phyloP scores from a whole-genome alignment of 2,888 invertebrate genomes.

The Lamellibrachia satsuma region DNA sequence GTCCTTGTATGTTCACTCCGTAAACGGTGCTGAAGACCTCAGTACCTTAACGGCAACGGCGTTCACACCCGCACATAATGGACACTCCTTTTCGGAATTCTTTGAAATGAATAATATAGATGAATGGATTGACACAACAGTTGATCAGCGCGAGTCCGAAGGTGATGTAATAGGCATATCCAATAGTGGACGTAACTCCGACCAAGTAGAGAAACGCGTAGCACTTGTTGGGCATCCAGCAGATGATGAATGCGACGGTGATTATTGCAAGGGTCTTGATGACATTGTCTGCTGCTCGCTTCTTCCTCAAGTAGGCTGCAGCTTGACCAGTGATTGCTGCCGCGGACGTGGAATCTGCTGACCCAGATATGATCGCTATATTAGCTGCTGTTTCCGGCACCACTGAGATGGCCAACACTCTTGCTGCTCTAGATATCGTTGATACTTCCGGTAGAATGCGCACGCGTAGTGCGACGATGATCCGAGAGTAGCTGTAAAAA shows the following conservation, averaged over 20 bases:
- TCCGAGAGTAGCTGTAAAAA: not conserved
- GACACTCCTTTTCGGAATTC: not conserved
- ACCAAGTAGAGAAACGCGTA: not conserved
- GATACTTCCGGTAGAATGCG: not conserved
- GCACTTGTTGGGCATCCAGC: conserved; percentile 23
- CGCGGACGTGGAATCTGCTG: too few species aligned
- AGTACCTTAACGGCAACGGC: not conserved
- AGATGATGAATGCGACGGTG: not conserved
- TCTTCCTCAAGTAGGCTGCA: not conserved
- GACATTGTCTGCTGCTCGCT: not conserved
- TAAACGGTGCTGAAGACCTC: too few species aligned
- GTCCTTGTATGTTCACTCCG: too few species aligned
- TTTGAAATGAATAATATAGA: not conserved
- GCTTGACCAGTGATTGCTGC: not conserved
- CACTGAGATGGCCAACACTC: not conserved
- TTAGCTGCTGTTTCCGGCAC: too few species aligned
- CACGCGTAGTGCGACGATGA: not conserved
- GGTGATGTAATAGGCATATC: not conserved
- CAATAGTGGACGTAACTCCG: not conserved
- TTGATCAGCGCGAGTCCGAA: not conserved
- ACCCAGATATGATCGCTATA: too few species aligned
- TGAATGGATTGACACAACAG: not conserved
- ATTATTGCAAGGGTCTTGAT: not conserved
- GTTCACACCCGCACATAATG: not conserved
- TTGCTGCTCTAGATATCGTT: not conserved